phyloP scores from a whole-genome alignment of 2,888 invertebrate genomes.

The Cosmia trapezina region DNA sequence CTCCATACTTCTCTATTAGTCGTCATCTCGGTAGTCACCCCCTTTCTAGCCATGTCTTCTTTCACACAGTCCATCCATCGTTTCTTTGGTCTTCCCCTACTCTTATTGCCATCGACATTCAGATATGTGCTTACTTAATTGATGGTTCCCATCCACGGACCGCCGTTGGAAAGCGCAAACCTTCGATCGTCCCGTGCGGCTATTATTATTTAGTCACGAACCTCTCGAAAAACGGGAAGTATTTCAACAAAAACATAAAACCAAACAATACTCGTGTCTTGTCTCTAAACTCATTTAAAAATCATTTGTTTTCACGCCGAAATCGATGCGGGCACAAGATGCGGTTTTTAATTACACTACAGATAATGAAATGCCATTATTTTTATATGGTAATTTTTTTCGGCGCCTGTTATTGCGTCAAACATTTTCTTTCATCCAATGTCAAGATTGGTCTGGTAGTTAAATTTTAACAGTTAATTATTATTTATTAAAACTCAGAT shows the following conservation, averaged over 20 bases:
- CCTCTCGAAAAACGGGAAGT: neutral
- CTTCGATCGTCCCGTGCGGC: neutral
- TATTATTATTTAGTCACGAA: neutral
- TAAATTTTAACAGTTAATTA: slow-evolving; percentile 62
- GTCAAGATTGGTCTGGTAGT: slow-evolving; percentile 34
- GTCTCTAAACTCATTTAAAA: neutral
- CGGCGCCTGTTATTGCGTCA: slow-evolving; percentile 29
- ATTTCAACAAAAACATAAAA: neutral
- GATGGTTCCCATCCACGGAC: neutral
- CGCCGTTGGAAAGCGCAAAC: neutral
- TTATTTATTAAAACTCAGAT: slow-evolving; percentile 62
- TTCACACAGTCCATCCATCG: no score
- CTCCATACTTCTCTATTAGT: no score
- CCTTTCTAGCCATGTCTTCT: no score
- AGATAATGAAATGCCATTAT: slow-evolving; percentile 37
- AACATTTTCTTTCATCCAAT: slow-evolving; percentile 48
- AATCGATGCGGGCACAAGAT: slow-evolving; percentile 4
- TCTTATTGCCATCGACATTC: no score
- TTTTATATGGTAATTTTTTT: slow-evolving; percentile 43
- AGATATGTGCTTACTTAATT: neutral
- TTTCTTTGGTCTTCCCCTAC: no score
- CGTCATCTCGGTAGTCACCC: no score
- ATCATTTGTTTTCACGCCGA: slow-evolving; percentile 11
- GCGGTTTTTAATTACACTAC: slow-evolving; percentile 38
- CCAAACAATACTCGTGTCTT: neutral